Base-by-base conservation (phyloP, 2,113 vertebrate genomes). In the Hypanus sabinus region DNA sequence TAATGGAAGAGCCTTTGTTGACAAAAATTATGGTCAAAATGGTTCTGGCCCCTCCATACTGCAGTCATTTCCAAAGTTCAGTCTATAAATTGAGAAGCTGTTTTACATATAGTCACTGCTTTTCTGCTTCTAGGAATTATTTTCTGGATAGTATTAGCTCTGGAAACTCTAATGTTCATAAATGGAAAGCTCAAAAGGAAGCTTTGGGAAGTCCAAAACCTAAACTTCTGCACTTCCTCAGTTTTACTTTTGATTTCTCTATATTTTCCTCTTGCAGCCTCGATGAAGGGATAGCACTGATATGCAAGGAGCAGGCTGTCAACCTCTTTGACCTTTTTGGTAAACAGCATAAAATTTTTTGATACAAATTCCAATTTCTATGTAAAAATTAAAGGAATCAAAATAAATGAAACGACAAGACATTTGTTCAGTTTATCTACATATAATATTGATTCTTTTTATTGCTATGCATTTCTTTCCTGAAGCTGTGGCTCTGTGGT, bases 1-100 rank as follows among this genome's bases (percentile, higher is more conserved):
- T 81, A 22, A 81, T 81, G 79, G 36, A 81, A 8, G 36, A 81
- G 36, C 36, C 38, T 81, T 87, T 87, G 83, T 87, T 87, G 83
- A 60, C 55, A 87, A 60, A 57, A 87, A 46, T 11, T 27, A 27
- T 24, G 24, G 46, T 60, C 57, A 87, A 87, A 87, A 87, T 55
- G 27, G 27, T 24, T 30, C 55, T 87, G 83, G 27, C 46, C 10
- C 36, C 0, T 27, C 55, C 83, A 3, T 0, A 65, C 0, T 20
- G 8, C 0, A 30, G 30, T 57, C 9, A 76, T 27, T 30, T 9
- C 24, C 22, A 85, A 57, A 27, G 46, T 85, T 85, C 38, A 85
- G 3, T 46, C 27, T 57, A 87, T 55, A 87, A 55, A 60, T 87
- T 87, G 60, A 87, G 83, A 24, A 87, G 24, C 57, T 60, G 57